These are phyloP conservation scores for Sericinus montela DNA, from an alignment of 2,888 invertebrate species.

Conservation along the genomic window DNA sequence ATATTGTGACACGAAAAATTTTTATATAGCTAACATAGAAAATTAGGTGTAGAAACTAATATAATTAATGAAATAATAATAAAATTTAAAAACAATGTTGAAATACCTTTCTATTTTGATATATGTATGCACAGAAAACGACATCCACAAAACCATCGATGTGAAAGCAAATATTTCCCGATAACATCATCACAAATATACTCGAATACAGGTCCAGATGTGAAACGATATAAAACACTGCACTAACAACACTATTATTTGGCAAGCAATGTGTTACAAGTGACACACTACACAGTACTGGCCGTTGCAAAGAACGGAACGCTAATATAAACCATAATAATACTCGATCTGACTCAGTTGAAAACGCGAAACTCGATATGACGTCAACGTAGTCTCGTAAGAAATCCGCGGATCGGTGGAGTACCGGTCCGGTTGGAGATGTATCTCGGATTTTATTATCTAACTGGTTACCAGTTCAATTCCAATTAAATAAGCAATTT, in stretches of 20 bases:
- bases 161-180: slow-evolving; percentile 53
- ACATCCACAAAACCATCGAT: slow-evolving; percentile 69
- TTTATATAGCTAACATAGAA: no score
- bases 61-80: no score
- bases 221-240: not conserved
- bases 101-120: slow-evolving; percentile 32
- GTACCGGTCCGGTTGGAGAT: slow-evolving; percentile 33
- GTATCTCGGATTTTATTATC: not conserved
- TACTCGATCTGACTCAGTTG: slow-evolving; percentile 47
- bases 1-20: no score
- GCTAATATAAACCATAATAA: slow-evolving; percentile 47
- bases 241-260: slow-evolving; percentile 1
- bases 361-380: slow-evolving; percentile 36
- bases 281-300: slow-evolving; percentile 33
- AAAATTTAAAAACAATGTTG: not conserved
- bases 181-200: slow-evolving; percentile 45
- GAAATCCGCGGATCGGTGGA: slow-evolving; percentile 36
- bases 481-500: not conserved
- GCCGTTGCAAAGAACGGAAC: slow-evolving; percentile 29
- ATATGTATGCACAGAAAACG: slow-evolving; percentile 55
- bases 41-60: no score
- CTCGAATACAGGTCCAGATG: slow-evolving; percentile 2
- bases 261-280: slow-evolving; percentile 21
- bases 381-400: slow-evolving; percentile 45
- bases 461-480: not conserved